A percentile compares a stretch with the other conserved stretches of the same genome.
phyloP scores from a whole-genome alignment of 2,888 invertebrate species.

The Uropetala carovei region DNA sequence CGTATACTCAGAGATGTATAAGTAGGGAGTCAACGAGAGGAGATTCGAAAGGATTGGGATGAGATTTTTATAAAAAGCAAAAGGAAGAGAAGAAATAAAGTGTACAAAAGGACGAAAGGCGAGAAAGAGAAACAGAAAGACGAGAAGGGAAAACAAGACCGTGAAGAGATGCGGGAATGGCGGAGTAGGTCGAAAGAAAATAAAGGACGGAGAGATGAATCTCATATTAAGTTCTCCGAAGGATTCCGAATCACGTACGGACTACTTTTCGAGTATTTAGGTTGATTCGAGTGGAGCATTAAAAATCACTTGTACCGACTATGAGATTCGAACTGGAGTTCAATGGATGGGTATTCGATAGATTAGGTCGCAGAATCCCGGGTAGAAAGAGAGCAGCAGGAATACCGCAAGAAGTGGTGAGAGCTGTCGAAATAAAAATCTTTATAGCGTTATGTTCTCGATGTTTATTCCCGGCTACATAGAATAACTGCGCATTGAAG shows the following conservation, averaged over 20 bases:
- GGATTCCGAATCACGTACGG: neutral
- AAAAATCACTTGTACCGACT: neutral
- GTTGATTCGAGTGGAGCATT: neutral
- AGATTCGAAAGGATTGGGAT: too few species aligned
- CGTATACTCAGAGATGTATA: too few species aligned
- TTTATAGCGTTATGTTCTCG: too few species aligned
- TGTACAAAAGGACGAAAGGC: too few species aligned
- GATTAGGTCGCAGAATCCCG: neutral
- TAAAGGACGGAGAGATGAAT: neutral
- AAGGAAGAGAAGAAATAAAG: too few species aligned
- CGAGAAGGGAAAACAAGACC: too few species aligned
- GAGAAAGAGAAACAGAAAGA: too few species aligned
- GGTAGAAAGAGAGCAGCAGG: neutral
- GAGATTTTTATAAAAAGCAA: too few species aligned
- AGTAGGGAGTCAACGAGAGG: too few species aligned
- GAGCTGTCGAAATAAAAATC: neutral
- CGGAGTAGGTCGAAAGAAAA: neutral
- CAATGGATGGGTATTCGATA: neutral
- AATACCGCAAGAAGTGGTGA: neutral
- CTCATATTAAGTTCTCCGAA: neutral
- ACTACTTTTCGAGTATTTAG: neutral
- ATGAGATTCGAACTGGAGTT: neutral
- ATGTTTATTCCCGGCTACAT: too few species aligned
- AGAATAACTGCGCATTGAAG: too few species aligned
- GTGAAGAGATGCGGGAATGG: too few species aligned